Base-by-base conservation (phyloP, 2,888 invertebrate species). In the Spodoptera littoralis region DNA sequence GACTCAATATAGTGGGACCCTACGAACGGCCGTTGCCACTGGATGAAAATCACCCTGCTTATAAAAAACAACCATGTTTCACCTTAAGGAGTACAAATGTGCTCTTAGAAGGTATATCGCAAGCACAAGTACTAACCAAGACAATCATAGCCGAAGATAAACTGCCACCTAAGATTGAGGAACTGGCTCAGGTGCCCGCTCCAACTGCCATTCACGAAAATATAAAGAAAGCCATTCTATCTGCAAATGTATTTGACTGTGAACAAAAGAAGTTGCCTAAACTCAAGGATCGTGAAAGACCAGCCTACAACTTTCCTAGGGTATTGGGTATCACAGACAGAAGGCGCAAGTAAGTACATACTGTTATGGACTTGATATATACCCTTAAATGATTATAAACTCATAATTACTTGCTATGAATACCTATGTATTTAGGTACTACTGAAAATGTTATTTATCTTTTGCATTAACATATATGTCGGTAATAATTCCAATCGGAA, bases 91-190 rank as follows among this genome's bases (percentile, higher is more conserved):
- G 96, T 76, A 89, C 93, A 43, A 96, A 96, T 89, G 96, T 97
- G 9, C 90, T 97, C 4, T 82, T 97, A 27, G 96, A 96, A 90
- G 98, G 98, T 11, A 82, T 97, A 56, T 87, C 95, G 1, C 98
- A 98, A 92, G 98, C 98, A 0, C 96, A 97, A 90, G 91, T 97
- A n/a, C 90, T 98, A 6, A 97, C 97, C 3, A 98, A 98, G 84
- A 96, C 97, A 1, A 90, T 98, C 4, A 93, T 96, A 84, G 88
- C 96, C 64, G 90, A 96, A 72, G 90, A 96, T 47, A 95, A 91
- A 63, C 91, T 97, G 55, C 97, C 97, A 0, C 90, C 95, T 9
- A 92, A 90, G 71, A 91, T 97, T 59, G 93, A 96, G 82, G 95
- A 95, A 60, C 82, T 93, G 4, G 90, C 95, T 11, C 84, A 89